Evolutionary conservation across 1,140 invertebrate genomes (phyloP).

Genomic region (Pseudomyrmex flavicornis): DNA sequence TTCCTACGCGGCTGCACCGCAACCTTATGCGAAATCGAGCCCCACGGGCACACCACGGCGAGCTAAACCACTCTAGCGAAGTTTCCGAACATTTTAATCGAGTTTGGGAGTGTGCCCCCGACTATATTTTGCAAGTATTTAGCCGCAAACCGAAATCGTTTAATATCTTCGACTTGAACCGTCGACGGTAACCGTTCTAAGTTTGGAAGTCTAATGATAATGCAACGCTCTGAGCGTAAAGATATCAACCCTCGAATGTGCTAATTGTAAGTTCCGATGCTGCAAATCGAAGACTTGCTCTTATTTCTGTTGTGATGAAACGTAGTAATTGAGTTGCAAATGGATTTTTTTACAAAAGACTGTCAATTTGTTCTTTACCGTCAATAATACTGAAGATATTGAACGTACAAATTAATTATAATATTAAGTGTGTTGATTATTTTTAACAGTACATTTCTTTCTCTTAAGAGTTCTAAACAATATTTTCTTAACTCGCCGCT

Average conservation of each 20-base stretch:
- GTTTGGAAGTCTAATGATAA: slow-evolving; percentile 27
- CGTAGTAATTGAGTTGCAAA: no score
- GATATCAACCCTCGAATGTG: slow-evolving; percentile 24
- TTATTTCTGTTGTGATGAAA: no score
- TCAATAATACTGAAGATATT: no score
- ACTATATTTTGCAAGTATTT: slow-evolving; percentile 41
- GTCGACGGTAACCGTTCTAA: slow-evolving; percentile 24
- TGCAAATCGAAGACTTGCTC: no score
- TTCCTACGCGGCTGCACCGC: slow-evolving; percentile 43
- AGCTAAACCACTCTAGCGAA: slow-evolving; percentile 40
- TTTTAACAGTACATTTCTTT: slow-evolving; percentile 8
- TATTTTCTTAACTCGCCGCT: not conserved
- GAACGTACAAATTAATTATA: not conserved
- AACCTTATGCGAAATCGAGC: slow-evolving; percentile 31
- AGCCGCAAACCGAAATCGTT: slow-evolving; percentile 50
- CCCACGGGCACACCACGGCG: not conserved
- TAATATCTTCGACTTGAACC: slow-evolving; percentile 46
- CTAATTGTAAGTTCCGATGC: not conserved
- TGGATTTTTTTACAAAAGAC: no score
- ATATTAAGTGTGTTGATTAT: not conserved
- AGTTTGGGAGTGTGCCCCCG: slow-evolving; percentile 30
- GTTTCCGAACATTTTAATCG: slow-evolving; percentile 57
- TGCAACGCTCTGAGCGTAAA: not conserved
- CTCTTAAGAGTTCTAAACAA: not conserved
- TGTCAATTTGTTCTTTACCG: no score